Percentiles rank a stretch among this genome's conserved stretches.
These are phyloP conservation scores for Hymenopus coronatus DNA, from an alignment of 2,888 invertebrate genomes.

Conservation along the genomic window DNA sequence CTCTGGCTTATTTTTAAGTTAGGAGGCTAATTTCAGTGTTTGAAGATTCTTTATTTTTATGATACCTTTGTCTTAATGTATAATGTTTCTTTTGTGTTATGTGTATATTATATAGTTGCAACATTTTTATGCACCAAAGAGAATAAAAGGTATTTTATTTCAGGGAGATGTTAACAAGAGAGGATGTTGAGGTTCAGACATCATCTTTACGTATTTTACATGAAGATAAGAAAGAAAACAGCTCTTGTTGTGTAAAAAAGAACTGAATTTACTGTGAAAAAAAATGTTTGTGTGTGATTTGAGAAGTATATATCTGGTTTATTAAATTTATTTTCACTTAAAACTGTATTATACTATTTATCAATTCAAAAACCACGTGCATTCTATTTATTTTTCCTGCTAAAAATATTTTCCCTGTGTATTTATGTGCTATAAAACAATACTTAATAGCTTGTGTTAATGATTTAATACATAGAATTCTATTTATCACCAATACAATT, in stretches of 20 bases:
- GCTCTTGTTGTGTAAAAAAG: constrained; percentile 13
- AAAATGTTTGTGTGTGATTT: not conserved
- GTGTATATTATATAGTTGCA: not conserved
- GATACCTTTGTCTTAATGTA: not conserved
- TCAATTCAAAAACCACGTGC: not conserved
- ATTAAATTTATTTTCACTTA: not conserved
- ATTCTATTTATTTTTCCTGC: not conserved
- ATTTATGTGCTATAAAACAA: no score
- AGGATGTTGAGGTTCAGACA: constrained; percentile 45
- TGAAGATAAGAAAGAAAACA: constrained; percentile 23
- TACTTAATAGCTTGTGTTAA: not conserved
- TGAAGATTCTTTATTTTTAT: no score
- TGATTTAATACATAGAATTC: not conserved
- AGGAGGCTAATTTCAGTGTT: no score
- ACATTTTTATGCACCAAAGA: not conserved
- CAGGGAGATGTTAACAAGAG: constrained; percentile 46
- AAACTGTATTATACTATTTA: not conserved
- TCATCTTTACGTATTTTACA: constrained; percentile 40
- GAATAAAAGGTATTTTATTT: constrained; percentile 22
- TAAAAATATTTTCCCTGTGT: not conserved
- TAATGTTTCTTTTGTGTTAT: not conserved
- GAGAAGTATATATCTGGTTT: not conserved
- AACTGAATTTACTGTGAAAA: not conserved
- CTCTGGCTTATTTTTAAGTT: no score
- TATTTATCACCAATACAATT: not conserved